phyloP scores from a whole-genome alignment of 2,888 invertebrate species.

The Eupelmus urozonus region DNA sequence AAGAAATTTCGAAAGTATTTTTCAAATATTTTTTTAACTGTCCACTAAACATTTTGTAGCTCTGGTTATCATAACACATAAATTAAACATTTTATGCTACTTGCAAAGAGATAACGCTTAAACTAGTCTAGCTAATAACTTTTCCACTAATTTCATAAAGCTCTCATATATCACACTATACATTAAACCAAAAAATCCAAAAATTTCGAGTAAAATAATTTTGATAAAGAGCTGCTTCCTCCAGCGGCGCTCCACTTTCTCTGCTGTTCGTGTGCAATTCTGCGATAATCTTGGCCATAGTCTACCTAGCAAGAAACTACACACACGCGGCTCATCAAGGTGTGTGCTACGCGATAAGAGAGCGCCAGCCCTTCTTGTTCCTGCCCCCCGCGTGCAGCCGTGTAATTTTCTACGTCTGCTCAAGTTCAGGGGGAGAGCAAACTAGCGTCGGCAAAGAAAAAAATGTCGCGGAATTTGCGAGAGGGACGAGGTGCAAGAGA shows the following conservation, averaged over 20 bases:
- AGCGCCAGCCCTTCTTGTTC: not conserved
- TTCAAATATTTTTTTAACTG: no score
- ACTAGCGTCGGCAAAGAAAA: not conserved
- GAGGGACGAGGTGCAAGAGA: not conserved
- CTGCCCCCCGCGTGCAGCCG: not conserved
- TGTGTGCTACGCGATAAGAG: slow-evolving; percentile 12
- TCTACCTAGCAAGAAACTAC: not conserved
- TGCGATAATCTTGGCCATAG: slow-evolving; percentile 6
- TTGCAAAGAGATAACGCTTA: no score
- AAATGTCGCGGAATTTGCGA: not conserved
- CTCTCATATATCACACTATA: no score
- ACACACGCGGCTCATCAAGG: not conserved
- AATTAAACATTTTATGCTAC: no score
- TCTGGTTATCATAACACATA: no score
- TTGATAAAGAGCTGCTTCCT: no score
- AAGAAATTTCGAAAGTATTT: no score
- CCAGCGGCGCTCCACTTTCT: not conserved
- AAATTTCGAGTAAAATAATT: no score
- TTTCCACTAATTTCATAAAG: no score
- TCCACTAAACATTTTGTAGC: no score
- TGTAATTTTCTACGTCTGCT: not conserved
- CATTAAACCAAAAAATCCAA: no score
- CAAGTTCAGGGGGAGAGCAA: not conserved
- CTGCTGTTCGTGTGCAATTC: not conserved
- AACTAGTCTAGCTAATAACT: no score